Conservation (phyloP, 2,797 vertebrate genomes). For the Anguilla anguilla region DNA sequence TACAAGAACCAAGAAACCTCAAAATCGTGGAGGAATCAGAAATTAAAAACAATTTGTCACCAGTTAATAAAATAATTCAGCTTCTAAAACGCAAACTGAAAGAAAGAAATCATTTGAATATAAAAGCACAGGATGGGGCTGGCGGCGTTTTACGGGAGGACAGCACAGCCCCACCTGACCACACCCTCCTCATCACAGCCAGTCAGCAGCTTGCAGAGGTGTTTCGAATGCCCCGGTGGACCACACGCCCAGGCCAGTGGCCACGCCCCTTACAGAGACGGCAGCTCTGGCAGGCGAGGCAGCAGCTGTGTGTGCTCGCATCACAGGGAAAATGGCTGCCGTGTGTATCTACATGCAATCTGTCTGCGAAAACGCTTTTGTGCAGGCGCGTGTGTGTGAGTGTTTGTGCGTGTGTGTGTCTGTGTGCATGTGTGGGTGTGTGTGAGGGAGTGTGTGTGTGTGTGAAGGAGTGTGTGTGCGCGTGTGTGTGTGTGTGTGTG, state of each 20-base stretch:
- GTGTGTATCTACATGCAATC: not conserved
- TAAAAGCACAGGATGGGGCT: slow-evolving; percentile 38
- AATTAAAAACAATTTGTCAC: slow-evolving; percentile 56
- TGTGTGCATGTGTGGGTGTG: not conserved
- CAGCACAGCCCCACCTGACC: slow-evolving; percentile 51
- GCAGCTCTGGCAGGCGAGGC: slow-evolving; percentile 66
- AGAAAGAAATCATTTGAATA: slow-evolving; percentile 42
- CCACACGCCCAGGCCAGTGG: not conserved
- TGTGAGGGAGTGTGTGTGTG: slow-evolving; percentile 7
- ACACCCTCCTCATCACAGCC: not conserved
- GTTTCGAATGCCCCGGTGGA: slow-evolving; percentile 35
- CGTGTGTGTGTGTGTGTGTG: slow-evolving; percentile 15
- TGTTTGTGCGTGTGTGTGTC: not conserved
- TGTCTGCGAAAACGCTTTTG: not conserved
- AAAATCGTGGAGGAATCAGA: slow-evolving; percentile 12
- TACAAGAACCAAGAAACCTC: slow-evolving; percentile 23
- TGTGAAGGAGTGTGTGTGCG: slow-evolving; percentile 10
- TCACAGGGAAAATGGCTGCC: not conserved
- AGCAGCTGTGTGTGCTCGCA: slow-evolving; percentile 33
- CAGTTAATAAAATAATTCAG: slow-evolving; percentile 63
- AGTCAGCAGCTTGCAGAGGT: slow-evolving; percentile 26
- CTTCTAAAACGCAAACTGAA: slow-evolving; percentile 65
- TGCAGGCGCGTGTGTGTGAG: not conserved
- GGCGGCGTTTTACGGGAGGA: slow-evolving; percentile 47
- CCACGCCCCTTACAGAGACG: slow-evolving; percentile 45